Evolutionary conservation across 1,140 invertebrate species (phyloP).

Genomic region (Armadillidium nasatum): DNA sequence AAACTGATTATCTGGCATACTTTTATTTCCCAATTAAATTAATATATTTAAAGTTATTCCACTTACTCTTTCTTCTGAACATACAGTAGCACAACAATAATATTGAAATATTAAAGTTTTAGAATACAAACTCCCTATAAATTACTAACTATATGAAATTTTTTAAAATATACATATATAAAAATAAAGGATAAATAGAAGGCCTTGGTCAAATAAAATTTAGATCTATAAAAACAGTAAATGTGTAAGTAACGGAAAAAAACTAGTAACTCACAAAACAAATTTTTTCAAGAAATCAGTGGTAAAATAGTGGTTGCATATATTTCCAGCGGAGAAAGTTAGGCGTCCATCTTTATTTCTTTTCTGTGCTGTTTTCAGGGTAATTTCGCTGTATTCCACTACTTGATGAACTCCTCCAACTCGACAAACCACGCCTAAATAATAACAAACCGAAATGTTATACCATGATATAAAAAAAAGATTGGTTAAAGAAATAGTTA

Average conservation of each 20-base stretch:
- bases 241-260: background rate
- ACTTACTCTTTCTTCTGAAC: no score
- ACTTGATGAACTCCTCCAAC: constrained; percentile 83
- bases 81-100: no score
- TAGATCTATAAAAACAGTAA: background rate
- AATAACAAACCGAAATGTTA: no score
- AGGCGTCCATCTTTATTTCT: constrained; percentile 71
- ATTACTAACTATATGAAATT: no score
- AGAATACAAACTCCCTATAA: no score
- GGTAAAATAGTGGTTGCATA: constrained; percentile 97
- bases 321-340: constrained; percentile 90
- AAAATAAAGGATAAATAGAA: constrained; percentile 23
- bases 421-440: constrained; percentile 75
- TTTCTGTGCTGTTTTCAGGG: constrained; percentile 75
- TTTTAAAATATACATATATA: no score
- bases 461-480: no score
- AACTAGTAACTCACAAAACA: constrained; percentile 50
- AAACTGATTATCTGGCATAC: no score
- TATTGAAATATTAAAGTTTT: no score
- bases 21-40: no score
- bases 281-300: constrained; percentile 69
- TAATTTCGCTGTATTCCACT: constrained; percentile 97
- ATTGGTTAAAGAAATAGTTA: no score
- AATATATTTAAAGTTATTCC: no score
- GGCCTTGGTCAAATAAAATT: background rate